Conservation (phyloP, 2,797 vertebrate species). For the Smutsia temminckii region DNA sequence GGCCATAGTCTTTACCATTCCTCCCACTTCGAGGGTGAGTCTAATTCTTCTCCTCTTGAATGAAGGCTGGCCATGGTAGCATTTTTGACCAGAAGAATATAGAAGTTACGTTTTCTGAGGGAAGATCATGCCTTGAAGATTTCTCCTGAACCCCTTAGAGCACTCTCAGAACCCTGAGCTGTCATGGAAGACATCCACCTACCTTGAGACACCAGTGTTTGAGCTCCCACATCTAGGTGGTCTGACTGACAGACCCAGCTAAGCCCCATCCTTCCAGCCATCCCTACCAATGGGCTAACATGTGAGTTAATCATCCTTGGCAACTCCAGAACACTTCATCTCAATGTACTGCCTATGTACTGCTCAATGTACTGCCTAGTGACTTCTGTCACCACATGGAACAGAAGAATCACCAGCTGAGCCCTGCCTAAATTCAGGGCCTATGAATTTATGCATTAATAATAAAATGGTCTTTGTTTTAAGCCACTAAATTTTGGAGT, state of each 20-base stretch:
- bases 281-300: not conserved
- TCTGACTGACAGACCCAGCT: not conserved
- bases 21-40: not conserved
- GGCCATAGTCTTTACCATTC: not conserved
- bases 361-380: not conserved
- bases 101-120: not conserved
- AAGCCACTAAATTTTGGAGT: not conserved
- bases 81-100: not conserved
- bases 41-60: not conserved
- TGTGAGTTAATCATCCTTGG: not conserved
- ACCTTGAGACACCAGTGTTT: not conserved
- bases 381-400: not conserved
- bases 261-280: not conserved
- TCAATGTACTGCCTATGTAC: not conserved
- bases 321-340: not conserved
- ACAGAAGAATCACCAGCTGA: slow-evolving; percentile 12
- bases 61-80: not conserved
- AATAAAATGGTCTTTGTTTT: not conserved
- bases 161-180: not conserved
- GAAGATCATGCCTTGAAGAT: not conserved
- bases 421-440: not conserved
- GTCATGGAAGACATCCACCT: not conserved
- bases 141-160: not conserved
- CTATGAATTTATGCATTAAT: not conserved
- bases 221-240: not conserved